Evolutionary conservation across 1,140 invertebrate species (phyloP).

Genomic region (Leptonema lineaticorne): DNA sequence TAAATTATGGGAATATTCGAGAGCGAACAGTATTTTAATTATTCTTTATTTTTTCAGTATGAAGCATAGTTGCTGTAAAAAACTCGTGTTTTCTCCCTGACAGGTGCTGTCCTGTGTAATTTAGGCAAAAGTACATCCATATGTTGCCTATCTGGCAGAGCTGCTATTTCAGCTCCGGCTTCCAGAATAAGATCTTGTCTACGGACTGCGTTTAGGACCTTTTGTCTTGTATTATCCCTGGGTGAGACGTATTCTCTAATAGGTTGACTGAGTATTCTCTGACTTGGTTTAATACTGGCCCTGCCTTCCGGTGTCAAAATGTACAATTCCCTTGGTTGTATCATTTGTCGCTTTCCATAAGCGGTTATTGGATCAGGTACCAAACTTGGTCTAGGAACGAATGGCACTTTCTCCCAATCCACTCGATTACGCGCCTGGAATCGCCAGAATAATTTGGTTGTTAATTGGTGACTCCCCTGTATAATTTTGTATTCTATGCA

Average conservation of each 20-base stretch:
- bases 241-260: constrained; percentile 64
- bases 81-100: constrained; percentile 53
- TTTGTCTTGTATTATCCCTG: constrained; percentile 61
- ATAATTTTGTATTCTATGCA: no score
- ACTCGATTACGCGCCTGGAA: constrained; percentile 68
- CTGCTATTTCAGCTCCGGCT: constrained; percentile 54
- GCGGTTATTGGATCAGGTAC: constrained; percentile 79
- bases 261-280: constrained; percentile 58
- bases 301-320: constrained; percentile 52
- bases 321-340: constrained; percentile 48
- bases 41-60: constrained; percentile 44
- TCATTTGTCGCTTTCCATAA: constrained; percentile 64
- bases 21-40: not conserved
- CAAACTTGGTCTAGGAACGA: constrained; percentile 77
- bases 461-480: constrained; percentile 19
- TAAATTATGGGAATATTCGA: constrained; percentile 1
- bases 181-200: constrained; percentile 58
- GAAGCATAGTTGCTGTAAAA: constrained; percentile 56
- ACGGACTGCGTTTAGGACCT: constrained; percentile 58
- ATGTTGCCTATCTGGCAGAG: constrained; percentile 58
- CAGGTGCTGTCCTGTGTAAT: constrained; percentile 57
- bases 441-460: constrained; percentile 27
- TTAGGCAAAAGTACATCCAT: constrained; percentile 63
- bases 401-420: constrained; percentile 82
- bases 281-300: constrained; percentile 59